These are phyloP conservation scores for Piprites chloris DNA, from an alignment of 2,113 vertebrate species.

Conservation along the genomic window DNA sequence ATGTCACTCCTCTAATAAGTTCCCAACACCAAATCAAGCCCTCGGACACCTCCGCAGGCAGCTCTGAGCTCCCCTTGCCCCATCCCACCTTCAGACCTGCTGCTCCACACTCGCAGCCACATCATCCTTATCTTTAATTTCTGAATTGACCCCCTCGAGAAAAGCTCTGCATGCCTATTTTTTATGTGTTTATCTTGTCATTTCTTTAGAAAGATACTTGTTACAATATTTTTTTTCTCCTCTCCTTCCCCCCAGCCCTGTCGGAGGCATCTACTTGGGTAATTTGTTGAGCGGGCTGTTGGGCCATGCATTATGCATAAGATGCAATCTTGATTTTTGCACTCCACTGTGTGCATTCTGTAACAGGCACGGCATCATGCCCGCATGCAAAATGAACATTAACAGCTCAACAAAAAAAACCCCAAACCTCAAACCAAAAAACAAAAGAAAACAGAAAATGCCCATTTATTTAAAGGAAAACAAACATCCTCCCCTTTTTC, in stretches of 20 bases:
- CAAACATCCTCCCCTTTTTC: background rate
- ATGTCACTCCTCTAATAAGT: background rate
- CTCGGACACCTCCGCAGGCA: accelerated
- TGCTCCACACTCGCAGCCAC: background rate
- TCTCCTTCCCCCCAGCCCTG: background rate
- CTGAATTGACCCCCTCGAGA: background rate
- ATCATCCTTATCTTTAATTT: background rate
- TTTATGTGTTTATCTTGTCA: background rate
- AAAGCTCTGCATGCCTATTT: background rate
- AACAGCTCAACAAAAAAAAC: background rate
- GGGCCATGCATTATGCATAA: constrained; percentile 59
- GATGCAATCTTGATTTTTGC: constrained; percentile 47
- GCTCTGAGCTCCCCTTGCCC: background rate
- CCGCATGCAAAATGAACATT: background rate
- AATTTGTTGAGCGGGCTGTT: constrained; percentile 28
- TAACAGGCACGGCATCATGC: background rate
- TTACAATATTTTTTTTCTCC: background rate
- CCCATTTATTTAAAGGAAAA: background rate
- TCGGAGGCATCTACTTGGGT: background rate
- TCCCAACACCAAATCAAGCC: background rate
- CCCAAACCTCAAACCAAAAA: background rate
- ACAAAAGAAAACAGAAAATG: background rate
- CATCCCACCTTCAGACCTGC: background rate
- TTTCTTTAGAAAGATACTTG: constrained; percentile 16
- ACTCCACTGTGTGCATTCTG: constrained; percentile 22